Base-by-base conservation (phyloP, 30 jellyfish, hydroid and myxozoan genomes). In the Aurelia aurita complex sp. Pacific region DNA sequence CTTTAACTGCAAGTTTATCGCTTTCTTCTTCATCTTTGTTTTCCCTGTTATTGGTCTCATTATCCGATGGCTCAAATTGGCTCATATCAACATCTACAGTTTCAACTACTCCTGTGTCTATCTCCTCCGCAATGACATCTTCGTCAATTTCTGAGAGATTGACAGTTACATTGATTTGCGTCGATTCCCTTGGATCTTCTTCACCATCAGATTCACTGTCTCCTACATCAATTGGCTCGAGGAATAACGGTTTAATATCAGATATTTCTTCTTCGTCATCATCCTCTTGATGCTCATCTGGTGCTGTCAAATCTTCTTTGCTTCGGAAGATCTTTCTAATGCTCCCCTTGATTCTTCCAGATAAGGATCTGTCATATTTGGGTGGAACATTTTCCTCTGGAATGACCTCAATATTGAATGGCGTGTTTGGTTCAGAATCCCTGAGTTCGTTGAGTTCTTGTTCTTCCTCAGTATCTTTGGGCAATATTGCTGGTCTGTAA, bases 251-350 rank as follows among this genome's bases (percentile, higher is more conserved):
- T 0, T 59, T 3, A 8, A 59, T 12, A 59, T 59, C 68, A 59
- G 29, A 59, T 2, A 59, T 13, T 59, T 59, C 68, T 3, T 59
- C 68, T 59, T 15, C 68, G 9, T 2, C 9, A 2, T 18, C 29
- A 4, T 35, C 54, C 17, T 64, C 78, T 7, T 59, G 17, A 17
- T 33, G 62, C 12, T 64, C 88, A 0, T 64, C 67, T 18, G 74
- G 74, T 0, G 29, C 1, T 64, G 33, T 64, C 36, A 10, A 36
- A 10, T 64, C 74, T 64, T 18, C 36, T 18, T 36, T 18, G 3
- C 80, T 13, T 69, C 80, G 18, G 80, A 73, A 73, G 1, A 73
- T 73, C 19, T 67, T 40, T 54, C 53, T 59, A 9, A 73, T 12
- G 1, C 69, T 15, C 2, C 83, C 83, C 0, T 51, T 73, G 9